Percentiles rank a stretch among this genome's conserved stretches.
phyloP scores from a whole-genome alignment of 2,113 vertebrate genomes.

The Procavia capensis region DNA sequence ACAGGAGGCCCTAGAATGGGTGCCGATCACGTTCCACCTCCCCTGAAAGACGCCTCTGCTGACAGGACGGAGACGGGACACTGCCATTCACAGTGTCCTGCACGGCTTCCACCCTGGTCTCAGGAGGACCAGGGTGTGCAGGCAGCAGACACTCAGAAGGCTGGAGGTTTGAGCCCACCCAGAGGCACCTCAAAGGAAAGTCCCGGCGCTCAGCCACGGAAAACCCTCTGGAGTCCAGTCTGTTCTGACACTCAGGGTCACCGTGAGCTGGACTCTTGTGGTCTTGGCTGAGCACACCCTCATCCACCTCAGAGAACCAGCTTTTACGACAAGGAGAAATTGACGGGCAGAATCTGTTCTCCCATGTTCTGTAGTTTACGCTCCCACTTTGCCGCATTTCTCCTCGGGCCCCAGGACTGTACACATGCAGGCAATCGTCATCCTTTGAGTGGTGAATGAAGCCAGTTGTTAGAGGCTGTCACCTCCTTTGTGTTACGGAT shows the following conservation, averaged over 20 bases:
- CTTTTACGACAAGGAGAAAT: neutral
- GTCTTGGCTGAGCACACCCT: too few species aligned
- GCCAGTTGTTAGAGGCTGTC: neutral
- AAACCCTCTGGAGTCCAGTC: too few species aligned
- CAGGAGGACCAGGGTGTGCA: too few species aligned
- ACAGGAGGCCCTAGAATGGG: neutral
- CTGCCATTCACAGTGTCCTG: neutral
- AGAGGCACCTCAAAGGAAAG: too few species aligned
- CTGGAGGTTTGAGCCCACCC: too few species aligned
- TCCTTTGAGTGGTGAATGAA: neutral
- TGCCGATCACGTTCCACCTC: neutral
- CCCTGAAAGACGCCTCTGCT: neutral
- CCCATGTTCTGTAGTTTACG: too few species aligned
- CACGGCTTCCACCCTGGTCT: neutral
- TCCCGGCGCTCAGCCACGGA: too few species aligned
- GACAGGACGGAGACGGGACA: neutral
- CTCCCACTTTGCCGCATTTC: neutral
- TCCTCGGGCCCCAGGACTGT: neutral
- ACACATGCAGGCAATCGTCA: neutral
- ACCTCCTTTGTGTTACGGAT: neutral
- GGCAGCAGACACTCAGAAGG: too few species aligned
- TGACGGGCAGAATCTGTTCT: too few species aligned
- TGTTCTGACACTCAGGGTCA: too few species aligned
- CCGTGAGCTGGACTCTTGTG: too few species aligned
- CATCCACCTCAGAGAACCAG: too few species aligned